Base-by-base conservation (phyloP, 1,140 invertebrate genomes). In the Brachionus calyciflorus region DNA sequence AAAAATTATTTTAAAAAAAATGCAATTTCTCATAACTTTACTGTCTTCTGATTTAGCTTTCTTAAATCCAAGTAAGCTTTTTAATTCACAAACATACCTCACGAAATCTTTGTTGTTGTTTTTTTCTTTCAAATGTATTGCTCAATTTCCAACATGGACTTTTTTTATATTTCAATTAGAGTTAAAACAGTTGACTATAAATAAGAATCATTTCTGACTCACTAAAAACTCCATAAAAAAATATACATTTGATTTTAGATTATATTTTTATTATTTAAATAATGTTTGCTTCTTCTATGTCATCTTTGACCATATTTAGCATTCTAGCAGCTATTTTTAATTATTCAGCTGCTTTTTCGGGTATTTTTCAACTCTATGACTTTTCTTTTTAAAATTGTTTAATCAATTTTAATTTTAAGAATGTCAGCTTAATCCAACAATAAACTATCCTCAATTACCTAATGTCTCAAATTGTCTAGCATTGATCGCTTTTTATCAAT, bases 401-500 rank as follows among this genome's bases (percentile, higher is more conserved):
- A n/a, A n/a, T n/a, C n/a, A n/a, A n/a, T n/a, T n/a, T n/a, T n/a
- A n/a, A n/a, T n/a, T n/a, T n/a, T n/a, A 14, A 60, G 60, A 65
- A 44, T 65, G 60, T 17, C 41, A 44, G n/a, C 28, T 33, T 14
- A 60, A 3, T 9, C 19, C 26, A 6, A 6, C 7, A 33, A 37
- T 60, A 17, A 33, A 37, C 17, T 60, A 24, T 12, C 10, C 26
- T 21, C 14, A 65, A 3, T 24, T 44, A 30, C 60, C 60, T 21
- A 44, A 41, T 21, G 69, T 73, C 9, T 19, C 44, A 19, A 55
- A 73, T 40, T 73, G 69, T 24, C 14, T 73, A 49, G 19, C 44
- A 17, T 51, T 49, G 44, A 33, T 73, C 10, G 69, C 69, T 4
- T 73, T 51, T 28, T 51, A 24, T 33, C 46, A 55, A 49, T 73